Evolutionary conservation across 2,797 vertebrate genomes (phyloP).

Genomic region (Merluccius polli): DNA sequence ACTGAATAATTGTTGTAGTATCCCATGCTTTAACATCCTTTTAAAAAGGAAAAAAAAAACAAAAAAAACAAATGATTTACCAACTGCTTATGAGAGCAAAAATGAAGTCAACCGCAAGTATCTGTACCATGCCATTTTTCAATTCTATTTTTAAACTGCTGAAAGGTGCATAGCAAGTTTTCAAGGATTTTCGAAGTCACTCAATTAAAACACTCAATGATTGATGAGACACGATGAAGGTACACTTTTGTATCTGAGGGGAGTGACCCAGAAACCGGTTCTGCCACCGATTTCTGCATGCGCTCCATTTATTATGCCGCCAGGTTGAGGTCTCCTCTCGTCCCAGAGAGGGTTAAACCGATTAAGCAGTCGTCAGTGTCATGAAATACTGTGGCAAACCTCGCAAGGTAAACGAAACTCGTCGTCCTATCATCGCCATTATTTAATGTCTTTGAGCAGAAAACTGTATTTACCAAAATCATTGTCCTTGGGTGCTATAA

Average conservation of each 20-base stretch:
- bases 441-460: conserved; percentile 97
- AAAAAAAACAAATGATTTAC: not conserved
- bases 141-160: conserved; percentile 40
- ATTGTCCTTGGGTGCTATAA: conserved; percentile 98
- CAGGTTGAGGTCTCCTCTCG: conserved; percentile 31
- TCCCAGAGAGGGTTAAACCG: conserved; percentile 35
- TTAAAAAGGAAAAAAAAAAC: not conserved
- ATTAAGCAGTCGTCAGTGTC: conserved; percentile 49
- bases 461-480: conserved; percentile 99
- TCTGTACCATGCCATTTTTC: conserved; percentile 44
- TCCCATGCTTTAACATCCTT: not conserved
- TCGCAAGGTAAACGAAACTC: not conserved
- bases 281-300: conserved; percentile 37
- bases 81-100: not conserved
- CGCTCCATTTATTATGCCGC: conserved; percentile 54
- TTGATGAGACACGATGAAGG: conserved; percentile 39
- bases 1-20: not conserved
- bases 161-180: conserved; percentile 51
- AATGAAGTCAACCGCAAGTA: conserved; percentile 34
- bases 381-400: conserved; percentile 48
- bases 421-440: not conserved
- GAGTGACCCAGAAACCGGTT: conserved; percentile 54
- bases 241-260: conserved; percentile 48
- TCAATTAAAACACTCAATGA: conserved; percentile 36
- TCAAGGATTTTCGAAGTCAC: conserved; percentile 23